Conservation (phyloP, 2,888 invertebrate genomes). For the Horisme vitalbata region DNA sequence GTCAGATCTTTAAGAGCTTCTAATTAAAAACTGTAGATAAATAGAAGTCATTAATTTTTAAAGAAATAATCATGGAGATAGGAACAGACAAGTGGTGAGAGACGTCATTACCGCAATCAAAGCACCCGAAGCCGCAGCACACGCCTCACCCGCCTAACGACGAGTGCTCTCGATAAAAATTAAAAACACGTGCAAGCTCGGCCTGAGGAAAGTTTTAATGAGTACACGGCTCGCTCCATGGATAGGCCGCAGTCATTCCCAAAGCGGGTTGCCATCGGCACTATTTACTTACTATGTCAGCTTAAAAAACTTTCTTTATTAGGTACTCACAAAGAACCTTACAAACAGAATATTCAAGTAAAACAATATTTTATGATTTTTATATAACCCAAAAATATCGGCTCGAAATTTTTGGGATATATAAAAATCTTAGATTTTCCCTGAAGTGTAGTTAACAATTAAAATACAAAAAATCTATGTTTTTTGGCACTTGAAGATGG, state of each 20-base stretch:
- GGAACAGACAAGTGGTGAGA: conserved; percentile 67
- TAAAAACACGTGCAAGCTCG: conserved; percentile 82
- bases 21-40: conserved; percentile 38
- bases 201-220: conserved; percentile 83
- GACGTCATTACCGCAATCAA: conserved; percentile 83
- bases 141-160: conserved; percentile 62
- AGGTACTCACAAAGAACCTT: too few relatives aligned
- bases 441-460: too few relatives aligned
- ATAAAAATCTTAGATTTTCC: too few relatives aligned
- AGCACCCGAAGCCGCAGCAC: conserved; percentile 68
- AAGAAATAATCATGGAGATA: conserved; percentile 74
- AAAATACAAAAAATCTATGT: too few relatives aligned
- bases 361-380: too few relatives aligned
- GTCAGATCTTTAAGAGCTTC: conserved; percentile 9
- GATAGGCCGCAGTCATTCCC: conserved; percentile 29
- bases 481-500: too few relatives aligned
- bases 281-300: too few relatives aligned
- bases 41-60: conserved; percentile 70
- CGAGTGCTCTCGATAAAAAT: conserved; percentile 82
- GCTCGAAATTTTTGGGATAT: too few relatives aligned
- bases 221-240: conserved; percentile 67
- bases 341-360: too few relatives aligned
- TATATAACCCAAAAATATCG: too few relatives aligned
- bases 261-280: conserved; percentile 7
- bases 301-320: too few relatives aligned